These are phyloP conservation scores for Micromesistius poutassou DNA, from an alignment of 2,797 vertebrate species.

Conservation along the genomic window DNA sequence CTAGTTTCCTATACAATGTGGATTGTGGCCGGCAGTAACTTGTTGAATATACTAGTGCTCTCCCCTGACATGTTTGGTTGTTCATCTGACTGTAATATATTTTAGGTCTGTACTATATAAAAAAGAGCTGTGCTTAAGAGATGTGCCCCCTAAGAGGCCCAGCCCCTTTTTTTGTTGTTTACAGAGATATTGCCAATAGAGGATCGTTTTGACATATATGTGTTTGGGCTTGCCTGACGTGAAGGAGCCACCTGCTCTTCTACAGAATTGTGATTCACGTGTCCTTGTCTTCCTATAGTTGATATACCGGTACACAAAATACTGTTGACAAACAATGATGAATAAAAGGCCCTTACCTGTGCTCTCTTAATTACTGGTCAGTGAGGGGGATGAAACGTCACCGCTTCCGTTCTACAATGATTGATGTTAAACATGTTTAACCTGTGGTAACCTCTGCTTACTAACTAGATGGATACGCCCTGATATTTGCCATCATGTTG, in stretches of 20 bases:
- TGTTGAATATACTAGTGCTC: not conserved
- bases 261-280: not conserved
- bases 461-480: not conserved
- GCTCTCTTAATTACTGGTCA: not conserved
- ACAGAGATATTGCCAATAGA: constrained; percentile 11
- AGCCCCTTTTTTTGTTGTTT: constrained; percentile 18
- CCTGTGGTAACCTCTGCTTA: not conserved
- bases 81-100: not conserved
- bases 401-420: not conserved
- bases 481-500: not conserved
- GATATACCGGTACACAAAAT: not conserved
- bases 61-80: not conserved
- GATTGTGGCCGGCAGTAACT: constrained; percentile 20
- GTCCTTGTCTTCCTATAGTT: not conserved
- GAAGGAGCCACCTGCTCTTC: not conserved
- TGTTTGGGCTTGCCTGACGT: constrained; percentile 50
- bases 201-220: constrained; percentile 42
- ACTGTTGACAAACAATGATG: not conserved
- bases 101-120: not conserved
- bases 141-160: constrained; percentile 7
- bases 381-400: not conserved
- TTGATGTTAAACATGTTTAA: not conserved
- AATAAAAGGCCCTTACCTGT: not conserved
- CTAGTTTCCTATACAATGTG: constrained; percentile 39
- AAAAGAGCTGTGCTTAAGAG: not conserved